These are phyloP conservation scores for Manis pentadactyla DNA, from an alignment of 2,797 vertebrate species.

Conservation along the genomic window DNA sequence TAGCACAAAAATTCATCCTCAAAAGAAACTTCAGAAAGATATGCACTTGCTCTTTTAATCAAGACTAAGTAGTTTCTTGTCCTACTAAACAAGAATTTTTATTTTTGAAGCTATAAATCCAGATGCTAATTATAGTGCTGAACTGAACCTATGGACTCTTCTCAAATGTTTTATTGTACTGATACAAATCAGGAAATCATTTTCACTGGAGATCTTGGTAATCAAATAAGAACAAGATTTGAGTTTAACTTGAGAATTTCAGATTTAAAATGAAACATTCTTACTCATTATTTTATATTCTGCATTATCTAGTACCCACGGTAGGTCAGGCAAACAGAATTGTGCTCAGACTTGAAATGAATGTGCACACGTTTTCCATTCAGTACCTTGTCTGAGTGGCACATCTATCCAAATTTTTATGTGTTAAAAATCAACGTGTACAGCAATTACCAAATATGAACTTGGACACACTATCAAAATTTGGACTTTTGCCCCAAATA, in stretches of 20 bases:
- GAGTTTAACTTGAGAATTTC: not conserved
- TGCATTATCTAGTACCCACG: not conserved
- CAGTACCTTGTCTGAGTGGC: not conserved
- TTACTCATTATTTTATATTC: not conserved
- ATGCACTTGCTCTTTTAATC: not conserved
- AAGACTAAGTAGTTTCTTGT: not conserved
- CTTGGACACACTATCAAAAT: constrained; percentile 8
- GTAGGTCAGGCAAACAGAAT: not conserved
- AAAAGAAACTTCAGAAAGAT: not conserved
- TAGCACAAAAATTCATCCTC: not conserved
- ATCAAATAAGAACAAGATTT: not conserved
- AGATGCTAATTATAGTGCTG: not conserved
- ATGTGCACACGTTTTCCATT: not conserved
- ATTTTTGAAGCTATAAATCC: not conserved
- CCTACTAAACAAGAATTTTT: not conserved
- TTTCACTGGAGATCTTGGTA: not conserved
- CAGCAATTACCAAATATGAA: not conserved
- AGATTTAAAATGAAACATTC: not conserved
- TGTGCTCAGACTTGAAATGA: not conserved
- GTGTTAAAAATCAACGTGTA: not conserved
- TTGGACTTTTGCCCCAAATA: constrained; percentile 11
- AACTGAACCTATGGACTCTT: not conserved
- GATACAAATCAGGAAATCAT: not conserved
- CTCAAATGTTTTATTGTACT: not conserved
- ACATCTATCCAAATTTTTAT: not conserved